Evolutionary conservation across 2,113 vertebrate genomes (phyloP), one percentile per base, ranked within the genome.

Genomic region (Tautogolabrus adspersus): DNA sequence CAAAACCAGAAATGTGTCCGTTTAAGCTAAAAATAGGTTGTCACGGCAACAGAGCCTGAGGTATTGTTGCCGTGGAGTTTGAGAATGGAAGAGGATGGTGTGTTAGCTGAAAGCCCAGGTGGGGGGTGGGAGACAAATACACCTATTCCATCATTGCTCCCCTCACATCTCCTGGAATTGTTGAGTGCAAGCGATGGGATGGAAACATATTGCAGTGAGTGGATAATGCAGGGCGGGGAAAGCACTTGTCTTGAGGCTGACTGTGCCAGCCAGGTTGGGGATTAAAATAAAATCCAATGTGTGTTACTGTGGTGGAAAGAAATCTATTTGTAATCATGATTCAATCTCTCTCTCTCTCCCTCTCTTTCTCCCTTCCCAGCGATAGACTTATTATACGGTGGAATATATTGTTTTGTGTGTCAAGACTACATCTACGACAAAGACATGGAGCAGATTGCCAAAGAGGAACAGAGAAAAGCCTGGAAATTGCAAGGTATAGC

Each of bases 351-450:
- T 75, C 38, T 69, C 34, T 21, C 37, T 21, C 55, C 23, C 57
- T 69, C 44, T 37, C 64, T 15, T 30, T 66, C 64, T 38, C 51
- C 59, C 63, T 57, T 75, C 76, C 16, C 93, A 98, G 97, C 97
- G 86, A 97, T 98, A 94, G 98, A 99, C 91, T 94, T 99, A 89
- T 95, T 97, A 93, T 98, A 99, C 79, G 98, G 98, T 69, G 97
- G 97, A 84, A 97, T 99, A 92, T 99, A 98, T 93, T 99, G 98
- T 96, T 99, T 99, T 94, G 94, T 99, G 94, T 99, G 98, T 96
- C 98, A 99, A 95, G 98, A 99, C 96, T 99, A 99, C 94, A 97
- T 99, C 91, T 99, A 99, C 77, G 98, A 99, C 95, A 99, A 97
- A 96, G 98, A 99, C 91, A 98, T 99, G 95, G 98, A 99, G 91